These are phyloP conservation scores for Calidris pugnax DNA, from an alignment of 2,113 vertebrate species.

Conservation along the genomic window DNA sequence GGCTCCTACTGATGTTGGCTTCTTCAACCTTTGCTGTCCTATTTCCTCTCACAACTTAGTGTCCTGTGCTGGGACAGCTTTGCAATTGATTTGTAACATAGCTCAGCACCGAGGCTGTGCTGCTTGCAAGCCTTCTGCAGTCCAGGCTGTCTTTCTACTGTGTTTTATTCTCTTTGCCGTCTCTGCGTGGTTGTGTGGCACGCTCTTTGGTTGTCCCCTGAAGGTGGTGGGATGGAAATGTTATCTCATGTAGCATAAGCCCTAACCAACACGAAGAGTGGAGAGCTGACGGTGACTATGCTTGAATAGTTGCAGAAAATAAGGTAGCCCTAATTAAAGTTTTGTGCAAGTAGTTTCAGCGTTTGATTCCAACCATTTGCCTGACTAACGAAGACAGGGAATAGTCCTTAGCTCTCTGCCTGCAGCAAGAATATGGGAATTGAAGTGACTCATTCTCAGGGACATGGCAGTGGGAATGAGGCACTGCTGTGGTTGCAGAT, in stretches of 20 bases:
- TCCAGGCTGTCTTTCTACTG: background rate
- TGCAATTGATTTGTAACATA: background rate
- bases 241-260: background rate
- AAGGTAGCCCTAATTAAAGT: background rate
- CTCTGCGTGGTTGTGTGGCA: background rate
- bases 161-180: background rate
- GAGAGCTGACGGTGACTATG: background rate
- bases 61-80: background rate
- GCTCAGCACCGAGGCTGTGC: background rate
- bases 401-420: constrained; percentile 26
- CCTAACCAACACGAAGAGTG: background rate
- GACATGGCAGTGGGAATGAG: constrained; percentile 8
- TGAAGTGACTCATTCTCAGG: constrained; percentile 46
- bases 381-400: background rate
- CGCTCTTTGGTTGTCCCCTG: background rate
- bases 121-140: background rate
- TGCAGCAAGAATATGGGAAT: constrained; percentile 17
- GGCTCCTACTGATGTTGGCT: background rate
- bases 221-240: background rate
- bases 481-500: constrained; percentile 47
- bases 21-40: background rate
- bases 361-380: constrained; percentile 1
- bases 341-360: background rate
- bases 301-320: background rate
- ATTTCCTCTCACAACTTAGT: background rate